Evolutionary conservation across 2,797 vertebrate species (phyloP).

Genomic region (Scolopax rusticola): DNA sequence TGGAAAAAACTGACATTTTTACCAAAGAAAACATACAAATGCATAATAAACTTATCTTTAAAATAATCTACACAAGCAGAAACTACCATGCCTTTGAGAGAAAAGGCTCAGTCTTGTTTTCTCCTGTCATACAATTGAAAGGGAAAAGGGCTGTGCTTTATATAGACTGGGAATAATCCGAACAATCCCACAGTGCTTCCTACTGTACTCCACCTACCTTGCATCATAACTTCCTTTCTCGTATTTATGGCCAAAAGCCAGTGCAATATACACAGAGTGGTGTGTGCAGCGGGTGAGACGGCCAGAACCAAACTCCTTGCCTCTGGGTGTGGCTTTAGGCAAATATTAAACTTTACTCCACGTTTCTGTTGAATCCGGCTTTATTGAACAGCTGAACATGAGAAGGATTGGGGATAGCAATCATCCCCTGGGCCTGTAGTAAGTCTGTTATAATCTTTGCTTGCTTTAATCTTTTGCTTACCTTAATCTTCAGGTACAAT

Average conservation of each 20-base stretch:
- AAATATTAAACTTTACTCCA: background rate
- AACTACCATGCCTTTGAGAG: background rate
- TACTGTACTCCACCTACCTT: constrained; percentile 61
- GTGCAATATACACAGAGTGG: background rate
- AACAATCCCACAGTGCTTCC: constrained; percentile 57
- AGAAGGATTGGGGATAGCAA: background rate
- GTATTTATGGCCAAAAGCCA: constrained; percentile 57
- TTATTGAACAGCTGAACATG: background rate
- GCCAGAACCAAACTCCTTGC: background rate
- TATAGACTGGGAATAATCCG: constrained; percentile 48
- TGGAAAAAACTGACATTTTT: background rate
- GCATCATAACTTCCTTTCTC: constrained; percentile 73
- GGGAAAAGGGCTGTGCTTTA: constrained; percentile 48
- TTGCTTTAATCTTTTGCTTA: constrained; percentile 41
- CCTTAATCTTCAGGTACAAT: background rate
- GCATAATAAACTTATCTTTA: background rate
- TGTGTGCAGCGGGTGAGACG: background rate
- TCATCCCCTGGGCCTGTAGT: background rate
- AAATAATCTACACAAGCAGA: background rate
- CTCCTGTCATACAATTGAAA: constrained; percentile 39
- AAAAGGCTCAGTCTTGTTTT: constrained; percentile 27
- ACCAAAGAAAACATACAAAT: background rate
- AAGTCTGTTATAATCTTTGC: constrained; percentile 19
- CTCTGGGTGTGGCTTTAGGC: background rate
- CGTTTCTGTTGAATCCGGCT: background rate